Conservation (phyloP, 2,797 vertebrate genomes). For the Typhlichthys subterraneus region DNA sequence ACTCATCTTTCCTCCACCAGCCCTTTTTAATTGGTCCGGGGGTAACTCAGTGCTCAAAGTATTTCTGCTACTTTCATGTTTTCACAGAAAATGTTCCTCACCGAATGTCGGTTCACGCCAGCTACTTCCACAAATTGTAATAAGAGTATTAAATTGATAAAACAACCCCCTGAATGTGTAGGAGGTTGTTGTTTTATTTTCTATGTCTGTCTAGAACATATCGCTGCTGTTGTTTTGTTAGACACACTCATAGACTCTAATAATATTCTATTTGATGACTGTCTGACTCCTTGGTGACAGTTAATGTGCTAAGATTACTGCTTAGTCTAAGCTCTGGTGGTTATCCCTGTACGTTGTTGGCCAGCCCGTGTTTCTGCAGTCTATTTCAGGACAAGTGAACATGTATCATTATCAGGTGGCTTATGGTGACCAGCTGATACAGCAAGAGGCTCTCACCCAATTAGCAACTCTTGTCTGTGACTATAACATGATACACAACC, state of each 20-base stretch:
- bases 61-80: conserved; percentile 40
- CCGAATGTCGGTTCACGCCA: background rate
- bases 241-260: conserved; percentile 66
- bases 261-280: conserved; percentile 74
- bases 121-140: conserved; percentile 24
- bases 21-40: conserved; percentile 45
- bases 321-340: conserved; percentile 76
- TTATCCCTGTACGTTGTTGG: conserved; percentile 70
- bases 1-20: conserved; percentile 47
- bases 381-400: conserved; percentile 70
- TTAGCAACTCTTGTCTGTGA: conserved; percentile 66
- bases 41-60: conserved; percentile 34
- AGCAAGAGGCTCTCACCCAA: conserved; percentile 68
- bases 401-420: conserved; percentile 67
- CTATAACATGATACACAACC: conserved; percentile 36
- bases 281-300: conserved; percentile 67
- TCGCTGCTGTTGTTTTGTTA: conserved; percentile 70
- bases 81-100: conserved; percentile 40
- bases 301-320: conserved; percentile 76
- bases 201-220: conserved; percentile 25
- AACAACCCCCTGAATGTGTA: conserved; percentile 16
- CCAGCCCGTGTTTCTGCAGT: conserved; percentile 65
- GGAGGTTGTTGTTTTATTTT: conserved; percentile 11
- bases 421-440: conserved; percentile 60
- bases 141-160: conserved; percentile 36